Conservation (phyloP, 2,888 invertebrate genomes). For the Cenopis cana region DNA sequence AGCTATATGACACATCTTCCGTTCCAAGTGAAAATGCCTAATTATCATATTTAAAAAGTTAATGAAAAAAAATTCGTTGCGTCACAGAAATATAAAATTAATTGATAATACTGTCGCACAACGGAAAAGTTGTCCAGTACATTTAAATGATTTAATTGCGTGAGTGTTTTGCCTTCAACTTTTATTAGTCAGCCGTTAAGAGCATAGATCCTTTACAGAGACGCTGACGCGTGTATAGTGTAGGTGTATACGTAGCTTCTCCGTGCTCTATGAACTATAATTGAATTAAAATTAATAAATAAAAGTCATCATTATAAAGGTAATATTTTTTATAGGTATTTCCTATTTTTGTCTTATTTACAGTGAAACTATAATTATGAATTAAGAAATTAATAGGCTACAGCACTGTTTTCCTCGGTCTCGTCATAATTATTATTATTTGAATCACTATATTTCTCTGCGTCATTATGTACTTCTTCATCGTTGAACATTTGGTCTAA, state of each 20-base stretch:
- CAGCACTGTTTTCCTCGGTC: constrained; percentile 62
- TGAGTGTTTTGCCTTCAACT: no score
- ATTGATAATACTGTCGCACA: not conserved
- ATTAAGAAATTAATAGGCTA: constrained; percentile 59
- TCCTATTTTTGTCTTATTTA: constrained; percentile 26
- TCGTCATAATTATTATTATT: constrained; percentile 69
- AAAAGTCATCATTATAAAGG: not conserved
- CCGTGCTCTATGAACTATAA: no score
- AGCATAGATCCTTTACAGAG: no score
- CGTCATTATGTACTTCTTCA: constrained; percentile 58
- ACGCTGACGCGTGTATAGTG: no score
- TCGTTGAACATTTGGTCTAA: constrained; percentile 61
- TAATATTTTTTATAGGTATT: not conserved
- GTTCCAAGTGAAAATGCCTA: no score
- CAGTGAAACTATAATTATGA: not conserved
- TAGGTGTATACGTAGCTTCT: no score
- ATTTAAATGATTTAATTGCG: no score
- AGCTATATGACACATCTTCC: no score
- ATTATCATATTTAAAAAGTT: no score
- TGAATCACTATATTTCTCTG: constrained; percentile 58
- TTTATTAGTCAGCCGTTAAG: no score
- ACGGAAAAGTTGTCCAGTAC: not conserved
- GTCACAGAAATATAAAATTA: no score
- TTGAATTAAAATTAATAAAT: not conserved
- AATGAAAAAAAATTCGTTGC: no score